Base-by-base conservation (phyloP, 2,113 vertebrate species). In the Ochotona curzoniae region DNA sequence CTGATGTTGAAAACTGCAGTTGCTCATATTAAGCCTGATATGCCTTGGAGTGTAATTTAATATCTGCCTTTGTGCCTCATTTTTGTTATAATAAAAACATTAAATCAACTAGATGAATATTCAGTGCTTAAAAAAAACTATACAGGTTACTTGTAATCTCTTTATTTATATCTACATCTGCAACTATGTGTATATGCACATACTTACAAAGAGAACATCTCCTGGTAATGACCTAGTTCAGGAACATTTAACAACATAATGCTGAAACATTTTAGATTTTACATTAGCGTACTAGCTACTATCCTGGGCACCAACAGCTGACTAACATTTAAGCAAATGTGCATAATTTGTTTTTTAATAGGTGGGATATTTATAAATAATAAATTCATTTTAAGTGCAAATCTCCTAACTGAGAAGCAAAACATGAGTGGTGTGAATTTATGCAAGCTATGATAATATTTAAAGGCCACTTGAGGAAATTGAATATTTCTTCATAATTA, bases 201-300 rank as follows among this genome's bases (percentile, higher is more conserved):
- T 54, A 79, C 23, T 14, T 67, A 13, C 79, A 10, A 1, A 13
- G 10, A 90, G 60, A 86, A 28, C 23, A 66, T 82, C 69, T 69
- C 14, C 32, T 88, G 30, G 82, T 89, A 94, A 88, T 81, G 47
- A 13, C 73, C 66, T 96, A 83, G 71, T 95, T 28, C 51, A 92
- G 26, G 30, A 78, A 93, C 84, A 96, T 80, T 1, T 93, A 70
- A 96, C 96, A 93, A 15, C 54, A 83, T 1, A 95, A 25, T 8
- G 47, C 87, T 96, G 20, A 57, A 97, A 30, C 3, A 57, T 57
- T 57, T 57, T 57, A 57, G 54, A 18, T 87, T 57, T 78, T 70
- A 85, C 90, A 95, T 94, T 88, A 89, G 8, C 78, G 54, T 95
- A 96, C 97, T 18, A 84, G n/a, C 61, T 94, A 32, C 13, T 47